Percentiles rank a stretch among this genome's conserved stretches.
Conservation (phyloP, 2,113 vertebrate species). For the Erpornis zantholeuca region DNA sequence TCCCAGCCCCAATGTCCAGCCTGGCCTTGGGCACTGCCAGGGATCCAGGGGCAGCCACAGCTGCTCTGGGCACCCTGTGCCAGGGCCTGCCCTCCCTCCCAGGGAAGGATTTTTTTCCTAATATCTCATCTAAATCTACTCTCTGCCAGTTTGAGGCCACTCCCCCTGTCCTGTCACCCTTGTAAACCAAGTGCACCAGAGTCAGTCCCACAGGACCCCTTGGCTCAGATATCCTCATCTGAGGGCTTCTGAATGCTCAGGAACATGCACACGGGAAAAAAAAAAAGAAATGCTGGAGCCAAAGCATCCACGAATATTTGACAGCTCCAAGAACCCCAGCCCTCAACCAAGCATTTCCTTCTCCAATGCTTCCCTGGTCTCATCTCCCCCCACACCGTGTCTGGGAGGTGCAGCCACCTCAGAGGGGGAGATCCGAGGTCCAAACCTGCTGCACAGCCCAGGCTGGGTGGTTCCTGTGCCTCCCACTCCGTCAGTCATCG, state of each 20-base stretch:
- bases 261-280: accelerated
- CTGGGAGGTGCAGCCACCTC: neutral
- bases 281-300: neutral
- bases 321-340: neutral
- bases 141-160: neutral
- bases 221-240: neutral
- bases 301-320: neutral
- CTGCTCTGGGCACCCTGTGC: neutral
- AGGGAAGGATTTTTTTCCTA: neutral
- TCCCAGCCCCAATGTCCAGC: neutral
- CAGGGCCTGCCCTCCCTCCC: accelerated
- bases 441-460: neutral
- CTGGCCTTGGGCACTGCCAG: neutral
- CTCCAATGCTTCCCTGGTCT: neutral
- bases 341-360: neutral
- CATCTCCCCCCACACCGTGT: neutral
- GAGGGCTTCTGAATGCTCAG: neutral
- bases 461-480: neutral
- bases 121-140: neutral
- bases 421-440: neutral
- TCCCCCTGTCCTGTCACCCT: neutral
- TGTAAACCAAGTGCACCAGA: neutral
- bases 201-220: neutral
- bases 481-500: neutral
- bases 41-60: neutral